phyloP scores from a whole-genome alignment of 2,888 invertebrate genomes.

The Noctua fimbriata region DNA sequence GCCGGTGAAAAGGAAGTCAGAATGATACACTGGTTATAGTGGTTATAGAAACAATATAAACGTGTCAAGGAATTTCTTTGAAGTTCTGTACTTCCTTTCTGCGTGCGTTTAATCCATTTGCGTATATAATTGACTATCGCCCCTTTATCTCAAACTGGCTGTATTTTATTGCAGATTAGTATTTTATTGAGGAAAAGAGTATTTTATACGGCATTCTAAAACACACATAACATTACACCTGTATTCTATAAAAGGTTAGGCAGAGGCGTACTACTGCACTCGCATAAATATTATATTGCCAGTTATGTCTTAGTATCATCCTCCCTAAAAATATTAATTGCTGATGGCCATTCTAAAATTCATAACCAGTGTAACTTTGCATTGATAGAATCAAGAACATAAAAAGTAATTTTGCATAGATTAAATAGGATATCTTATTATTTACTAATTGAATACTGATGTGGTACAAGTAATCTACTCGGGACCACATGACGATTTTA shows the following conservation, averaged over 20 bases:
- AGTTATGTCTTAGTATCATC: not conserved
- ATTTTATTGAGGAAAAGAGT: conserved; percentile 9
- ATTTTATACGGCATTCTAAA: not conserved
- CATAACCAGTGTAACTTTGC: conserved; percentile 8
- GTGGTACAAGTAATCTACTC: not conserved
- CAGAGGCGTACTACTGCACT: not conserved
- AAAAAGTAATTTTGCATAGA: conserved; percentile 36
- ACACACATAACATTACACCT: not conserved
- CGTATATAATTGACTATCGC: not conserved
- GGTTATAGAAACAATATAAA: conserved; percentile 38
- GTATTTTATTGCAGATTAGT: not conserved
- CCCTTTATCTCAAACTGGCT: not conserved
- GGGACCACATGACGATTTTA: not conserved
- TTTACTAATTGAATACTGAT: conserved; percentile 29
- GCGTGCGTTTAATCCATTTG: not conserved
- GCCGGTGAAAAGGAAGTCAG: conserved; percentile 22
- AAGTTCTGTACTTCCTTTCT: conserved; percentile 10
- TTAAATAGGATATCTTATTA: conserved; percentile 40
- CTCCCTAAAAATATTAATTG: not conserved
- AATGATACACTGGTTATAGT: conserved; percentile 14
- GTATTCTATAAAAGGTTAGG: not conserved
- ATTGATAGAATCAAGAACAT: conserved; percentile 39
- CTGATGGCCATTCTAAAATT: too few relatives aligned
- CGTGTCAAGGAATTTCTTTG: conserved; percentile 25
- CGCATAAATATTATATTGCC: not conserved